phyloP scores from a whole-genome alignment of 2,888 invertebrate species.

The Drosophila fungiperda region DNA sequence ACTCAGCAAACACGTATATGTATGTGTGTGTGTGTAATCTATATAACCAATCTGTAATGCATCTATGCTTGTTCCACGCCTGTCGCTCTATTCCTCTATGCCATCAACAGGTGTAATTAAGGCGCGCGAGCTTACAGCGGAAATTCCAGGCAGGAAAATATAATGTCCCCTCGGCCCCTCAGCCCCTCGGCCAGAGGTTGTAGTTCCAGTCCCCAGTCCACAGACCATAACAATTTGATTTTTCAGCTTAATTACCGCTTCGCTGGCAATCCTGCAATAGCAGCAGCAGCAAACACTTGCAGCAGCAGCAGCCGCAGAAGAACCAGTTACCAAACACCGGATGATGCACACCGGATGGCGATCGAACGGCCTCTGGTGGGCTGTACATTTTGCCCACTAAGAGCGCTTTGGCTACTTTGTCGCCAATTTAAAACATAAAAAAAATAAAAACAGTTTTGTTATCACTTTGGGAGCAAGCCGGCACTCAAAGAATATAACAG shows the following conservation, averaged over 20 bases:
- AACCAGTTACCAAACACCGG: constrained; percentile 73
- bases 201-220: constrained; percentile 2
- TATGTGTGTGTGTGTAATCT: constrained; percentile 40
- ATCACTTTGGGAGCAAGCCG: constrained; percentile 58
- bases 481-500: constrained; percentile 61
- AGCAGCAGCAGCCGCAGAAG: constrained; percentile 24
- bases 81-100: constrained; percentile 63
- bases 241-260: constrained; percentile 68
- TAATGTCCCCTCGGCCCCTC: constrained; percentile 29
- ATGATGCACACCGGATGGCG: constrained; percentile 48
- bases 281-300: constrained; percentile 8
- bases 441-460: constrained; percentile 53
- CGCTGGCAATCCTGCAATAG: constrained; percentile 62
- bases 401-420: constrained; percentile 41
- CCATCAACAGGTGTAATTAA: constrained; percentile 74
- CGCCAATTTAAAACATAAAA: constrained; percentile 48
- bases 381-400: constrained; percentile 28
- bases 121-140: constrained; percentile 62
- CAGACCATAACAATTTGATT: constrained; percentile 75
- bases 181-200: neutral
- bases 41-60: constrained; percentile 53
- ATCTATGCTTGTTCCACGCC: constrained; percentile 39
- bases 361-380: constrained; percentile 55
- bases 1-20: constrained; percentile 39
- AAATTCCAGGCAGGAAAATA: constrained; percentile 80